phyloP scores from a whole-genome alignment of 2,113 vertebrate species.

The Cephalopterus ornatus region DNA sequence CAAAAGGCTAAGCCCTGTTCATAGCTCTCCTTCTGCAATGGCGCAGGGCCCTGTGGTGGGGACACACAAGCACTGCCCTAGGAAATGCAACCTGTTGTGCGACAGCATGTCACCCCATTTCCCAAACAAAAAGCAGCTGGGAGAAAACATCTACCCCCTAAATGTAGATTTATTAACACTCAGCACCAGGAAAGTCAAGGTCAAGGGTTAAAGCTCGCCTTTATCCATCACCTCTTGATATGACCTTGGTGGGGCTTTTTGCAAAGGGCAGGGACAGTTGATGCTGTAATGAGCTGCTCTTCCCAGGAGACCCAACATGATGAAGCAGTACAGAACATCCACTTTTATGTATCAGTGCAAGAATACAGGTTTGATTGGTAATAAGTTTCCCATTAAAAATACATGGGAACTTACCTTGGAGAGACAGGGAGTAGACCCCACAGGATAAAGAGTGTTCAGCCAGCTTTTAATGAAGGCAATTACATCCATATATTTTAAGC shows the following conservation, averaged over 20 bases:
- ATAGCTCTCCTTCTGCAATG: fast-evolving
- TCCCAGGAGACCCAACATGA: constrained; percentile 39
- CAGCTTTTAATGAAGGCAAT: constrained; percentile 38
- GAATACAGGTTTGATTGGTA: constrained; percentile 22
- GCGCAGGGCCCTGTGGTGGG: fast-evolving
- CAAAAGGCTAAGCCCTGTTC: neutral
- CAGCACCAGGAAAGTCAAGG: constrained; percentile 51
- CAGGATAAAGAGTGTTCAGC: constrained; percentile 8
- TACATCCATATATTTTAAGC: neutral
- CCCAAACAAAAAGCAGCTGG: constrained; percentile 45
- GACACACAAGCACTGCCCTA: neutral
- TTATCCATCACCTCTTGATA: constrained; percentile 57
- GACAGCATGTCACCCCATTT: neutral
- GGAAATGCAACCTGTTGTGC: constrained; percentile 53
- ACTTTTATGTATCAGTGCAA: constrained; percentile 17
- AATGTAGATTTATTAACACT: constrained; percentile 63
- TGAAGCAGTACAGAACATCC: constrained; percentile 23
- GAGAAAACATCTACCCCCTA: constrained; percentile 38
- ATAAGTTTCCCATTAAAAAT: constrained; percentile 58
- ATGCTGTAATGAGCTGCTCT: constrained; percentile 19
- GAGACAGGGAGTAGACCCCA: neutral
- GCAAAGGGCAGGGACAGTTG: constrained; percentile 61
- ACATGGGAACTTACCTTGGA: constrained; percentile 22
- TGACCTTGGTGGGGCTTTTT: constrained; percentile 48
- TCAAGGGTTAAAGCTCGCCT: constrained; percentile 62